Conservation (phyloP, 2,888 invertebrate species). For the Lasioglossum leucozonium region DNA sequence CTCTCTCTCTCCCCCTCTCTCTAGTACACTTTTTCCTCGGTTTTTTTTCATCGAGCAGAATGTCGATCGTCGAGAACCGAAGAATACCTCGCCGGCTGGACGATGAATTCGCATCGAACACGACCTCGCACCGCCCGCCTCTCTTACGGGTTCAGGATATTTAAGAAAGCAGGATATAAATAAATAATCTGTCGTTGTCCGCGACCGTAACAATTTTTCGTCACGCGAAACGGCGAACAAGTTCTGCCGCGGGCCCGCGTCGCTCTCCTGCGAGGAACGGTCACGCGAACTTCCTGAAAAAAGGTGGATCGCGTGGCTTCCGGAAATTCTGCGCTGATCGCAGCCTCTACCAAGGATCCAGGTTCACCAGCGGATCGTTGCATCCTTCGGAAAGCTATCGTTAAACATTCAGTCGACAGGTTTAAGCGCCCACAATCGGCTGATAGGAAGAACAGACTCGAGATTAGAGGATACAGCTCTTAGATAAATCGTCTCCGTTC, state of each 20-base stretch:
- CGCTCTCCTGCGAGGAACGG: conserved; percentile 36
- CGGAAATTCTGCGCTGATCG: conserved; percentile 40
- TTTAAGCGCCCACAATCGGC: background rate
- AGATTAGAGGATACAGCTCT: background rate
- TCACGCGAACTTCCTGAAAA: conserved; percentile 59
- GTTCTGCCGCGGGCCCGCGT: conserved; percentile 30
- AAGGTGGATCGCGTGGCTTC: conserved; percentile 56
- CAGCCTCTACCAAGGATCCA: background rate
- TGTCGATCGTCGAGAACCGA: background rate
- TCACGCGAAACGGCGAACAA: conserved; percentile 61
- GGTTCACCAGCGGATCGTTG: background rate
- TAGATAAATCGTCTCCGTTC: background rate
- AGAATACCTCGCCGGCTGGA: background rate
- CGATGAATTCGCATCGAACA: background rate
- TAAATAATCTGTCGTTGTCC: conserved; percentile 56
- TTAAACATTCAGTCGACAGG: background rate
- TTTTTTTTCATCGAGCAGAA: background rate
- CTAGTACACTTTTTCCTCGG: background rate
- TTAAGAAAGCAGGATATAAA: conserved; percentile 36
- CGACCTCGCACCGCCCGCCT: background rate
- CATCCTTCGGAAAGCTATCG: background rate
- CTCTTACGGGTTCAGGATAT: background rate
- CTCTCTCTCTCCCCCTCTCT: background rate
- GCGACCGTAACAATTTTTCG: conserved; percentile 47
- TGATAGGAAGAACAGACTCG: background rate